Conservation (phyloP, 2,888 invertebrate species). For the Cephus sareptanus region DNA sequence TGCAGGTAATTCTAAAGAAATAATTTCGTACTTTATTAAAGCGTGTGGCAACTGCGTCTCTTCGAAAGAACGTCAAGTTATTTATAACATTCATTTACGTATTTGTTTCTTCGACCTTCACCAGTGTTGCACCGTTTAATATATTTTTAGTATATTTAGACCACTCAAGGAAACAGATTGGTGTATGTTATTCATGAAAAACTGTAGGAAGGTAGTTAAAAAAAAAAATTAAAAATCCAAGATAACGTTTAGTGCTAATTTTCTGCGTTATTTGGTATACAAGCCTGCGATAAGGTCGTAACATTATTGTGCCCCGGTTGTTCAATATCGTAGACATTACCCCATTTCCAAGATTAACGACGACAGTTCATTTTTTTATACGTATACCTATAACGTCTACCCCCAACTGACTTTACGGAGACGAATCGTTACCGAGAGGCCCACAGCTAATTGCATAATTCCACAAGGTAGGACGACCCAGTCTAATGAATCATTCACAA, state of each 20-base stretch:
- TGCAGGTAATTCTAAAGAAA: background rate
- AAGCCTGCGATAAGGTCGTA: background rate
- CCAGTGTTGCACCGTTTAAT: background rate
- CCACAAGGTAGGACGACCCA: background rate
- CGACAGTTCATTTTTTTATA: background rate
- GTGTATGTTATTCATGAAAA: background rate
- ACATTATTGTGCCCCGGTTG: background rate
- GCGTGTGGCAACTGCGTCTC: background rate
- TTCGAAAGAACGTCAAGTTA: background rate
- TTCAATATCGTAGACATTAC: background rate
- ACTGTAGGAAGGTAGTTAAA: background rate
- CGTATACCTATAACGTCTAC: background rate
- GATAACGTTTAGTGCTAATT: background rate
- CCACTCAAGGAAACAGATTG: background rate
- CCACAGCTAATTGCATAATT: background rate
- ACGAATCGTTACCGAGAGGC: background rate
- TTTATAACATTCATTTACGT: background rate
- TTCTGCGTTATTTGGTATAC: background rate
- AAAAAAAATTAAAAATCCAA: background rate
- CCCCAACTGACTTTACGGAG: background rate
- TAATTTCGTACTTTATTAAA: background rate
- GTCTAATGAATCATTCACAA: background rate
- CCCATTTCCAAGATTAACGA: background rate
- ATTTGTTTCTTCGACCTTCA: background rate
- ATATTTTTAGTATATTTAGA: background rate